A percentile compares a stretch with the other conserved stretches of the same genome.
These are phyloP conservation scores for Manis crassicaudata DNA, from an alignment of 2,797 vertebrate species.

Conservation along the genomic window DNA sequence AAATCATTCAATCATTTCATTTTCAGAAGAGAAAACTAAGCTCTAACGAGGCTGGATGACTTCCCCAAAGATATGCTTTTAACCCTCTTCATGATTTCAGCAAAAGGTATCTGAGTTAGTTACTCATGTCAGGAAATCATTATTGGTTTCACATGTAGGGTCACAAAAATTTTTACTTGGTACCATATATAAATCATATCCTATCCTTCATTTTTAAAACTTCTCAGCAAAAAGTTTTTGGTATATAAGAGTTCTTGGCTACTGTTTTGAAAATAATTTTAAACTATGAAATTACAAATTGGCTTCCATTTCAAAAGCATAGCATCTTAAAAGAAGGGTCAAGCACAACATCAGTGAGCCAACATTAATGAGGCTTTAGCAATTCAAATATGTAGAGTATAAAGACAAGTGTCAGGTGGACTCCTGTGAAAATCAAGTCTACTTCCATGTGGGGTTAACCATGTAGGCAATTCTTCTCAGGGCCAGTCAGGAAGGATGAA, in stretches of 20 bases:
- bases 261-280: conserved; percentile 30
- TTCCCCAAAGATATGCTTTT: conserved; percentile 46
- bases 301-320: not conserved
- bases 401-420: not conserved
- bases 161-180: not conserved
- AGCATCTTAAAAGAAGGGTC: not conserved
- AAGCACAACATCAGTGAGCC: not conserved
- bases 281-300: conserved; percentile 11
- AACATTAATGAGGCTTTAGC: not conserved
- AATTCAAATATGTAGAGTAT: not conserved
- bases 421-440: not conserved
- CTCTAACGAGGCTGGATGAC: conserved; percentile 33
- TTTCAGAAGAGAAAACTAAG: conserved; percentile 56
- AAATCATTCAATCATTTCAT: conserved; percentile 57
- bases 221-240: conserved; percentile 33
- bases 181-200: not conserved
- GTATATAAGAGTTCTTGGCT: not conserved
- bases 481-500: not conserved
- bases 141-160: not conserved
- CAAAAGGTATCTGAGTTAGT: not conserved
- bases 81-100: conserved; percentile 55
- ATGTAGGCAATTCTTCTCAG: not conserved
- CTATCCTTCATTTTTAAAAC: not conserved
- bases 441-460: not conserved
- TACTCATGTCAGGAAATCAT: not conserved